Percentiles rank a stretch among this genome's conserved stretches.
Conservation (phyloP, 2,888 invertebrate genomes). For the Torymus aiolomorphi region DNA sequence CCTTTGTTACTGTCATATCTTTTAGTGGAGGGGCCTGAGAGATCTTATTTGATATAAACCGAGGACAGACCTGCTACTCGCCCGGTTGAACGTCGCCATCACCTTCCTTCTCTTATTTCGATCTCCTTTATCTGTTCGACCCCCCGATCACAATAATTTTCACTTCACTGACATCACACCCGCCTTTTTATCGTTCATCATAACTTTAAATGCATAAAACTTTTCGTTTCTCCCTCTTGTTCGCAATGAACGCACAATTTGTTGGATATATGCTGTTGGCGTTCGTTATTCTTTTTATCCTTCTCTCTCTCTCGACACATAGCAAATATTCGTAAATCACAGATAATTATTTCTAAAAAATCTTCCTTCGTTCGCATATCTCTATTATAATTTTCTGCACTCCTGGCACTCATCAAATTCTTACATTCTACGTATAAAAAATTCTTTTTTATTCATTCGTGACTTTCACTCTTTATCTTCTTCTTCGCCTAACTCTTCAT, state of each 20-base stretch:
- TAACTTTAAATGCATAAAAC: constrained; percentile 57
- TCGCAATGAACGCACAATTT: constrained; percentile 33
- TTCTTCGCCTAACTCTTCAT: constrained; percentile 8
- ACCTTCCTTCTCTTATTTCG: constrained; percentile 5
- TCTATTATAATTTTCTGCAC: constrained; percentile 55
- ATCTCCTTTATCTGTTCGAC: constrained; percentile 12
- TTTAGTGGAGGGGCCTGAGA: constrained; percentile 38
- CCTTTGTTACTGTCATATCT: constrained; percentile 10
- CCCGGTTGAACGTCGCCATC: constrained; percentile 45
- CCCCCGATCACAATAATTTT: constrained; percentile 56
- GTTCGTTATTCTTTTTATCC: not conserved
- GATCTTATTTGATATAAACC: constrained; percentile 36
- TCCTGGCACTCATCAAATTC: constrained; percentile 68
- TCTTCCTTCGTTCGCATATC: constrained; percentile 27
- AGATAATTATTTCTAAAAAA: constrained; percentile 64
- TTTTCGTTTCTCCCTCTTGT: constrained; percentile 32
- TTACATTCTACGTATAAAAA: constrained; percentile 71
- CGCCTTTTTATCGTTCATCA: constrained; percentile 22
- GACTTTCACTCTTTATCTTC: constrained; percentile 31
- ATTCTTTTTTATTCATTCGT: constrained; percentile 52
- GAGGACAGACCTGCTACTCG: constrained; percentile 56
- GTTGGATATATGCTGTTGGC: constrained; percentile 36
- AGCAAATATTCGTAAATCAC: constrained; percentile 61
- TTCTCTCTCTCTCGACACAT: constrained; percentile 22
- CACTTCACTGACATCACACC: constrained; percentile 39